phyloP scores from a whole-genome alignment of 2,113 vertebrate genomes.

The Pycnonotus jocosus region DNA sequence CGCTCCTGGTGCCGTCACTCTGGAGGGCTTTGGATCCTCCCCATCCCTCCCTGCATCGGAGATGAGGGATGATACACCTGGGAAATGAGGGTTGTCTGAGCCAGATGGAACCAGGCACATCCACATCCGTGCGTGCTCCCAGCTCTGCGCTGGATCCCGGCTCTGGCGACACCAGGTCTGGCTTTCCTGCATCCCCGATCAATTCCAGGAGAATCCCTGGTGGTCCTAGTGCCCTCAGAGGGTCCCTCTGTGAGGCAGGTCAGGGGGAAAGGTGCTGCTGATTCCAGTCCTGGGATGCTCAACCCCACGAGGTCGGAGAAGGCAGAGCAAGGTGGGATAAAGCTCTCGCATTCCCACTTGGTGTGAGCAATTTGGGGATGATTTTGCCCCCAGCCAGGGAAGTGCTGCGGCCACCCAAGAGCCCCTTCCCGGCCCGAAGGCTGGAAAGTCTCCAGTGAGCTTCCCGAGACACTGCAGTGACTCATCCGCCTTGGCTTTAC shows the following conservation, averaged over 20 bases:
- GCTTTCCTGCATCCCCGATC: neutral
- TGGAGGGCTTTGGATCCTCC: neutral
- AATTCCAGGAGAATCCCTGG: neutral
- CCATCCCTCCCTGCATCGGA: neutral
- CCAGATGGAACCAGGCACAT: neutral
- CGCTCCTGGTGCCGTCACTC: neutral
- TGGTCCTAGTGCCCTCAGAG: neutral
- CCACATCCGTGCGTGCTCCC: neutral
- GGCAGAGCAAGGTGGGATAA: neutral
- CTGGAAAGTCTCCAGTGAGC: neutral
- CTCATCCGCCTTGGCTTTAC: neutral
- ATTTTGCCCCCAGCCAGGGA: neutral
- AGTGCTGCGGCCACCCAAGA: neutral
- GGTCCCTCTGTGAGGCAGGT: neutral
- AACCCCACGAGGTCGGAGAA: rapidly evolving
- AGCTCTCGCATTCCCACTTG: rapidly evolving
- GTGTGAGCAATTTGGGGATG: neutral
- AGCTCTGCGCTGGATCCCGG: neutral
- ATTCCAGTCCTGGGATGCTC: neutral
- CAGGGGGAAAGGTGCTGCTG: neutral
- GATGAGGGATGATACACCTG: neutral
- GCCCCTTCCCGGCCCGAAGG: neutral
- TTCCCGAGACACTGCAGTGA: neutral
- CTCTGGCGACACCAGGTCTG: neutral
- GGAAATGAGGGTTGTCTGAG: neutral